These are phyloP conservation scores for Himalopsyche anomala DNA, from an alignment of 2,888 invertebrate species.

Conservation along the genomic window DNA sequence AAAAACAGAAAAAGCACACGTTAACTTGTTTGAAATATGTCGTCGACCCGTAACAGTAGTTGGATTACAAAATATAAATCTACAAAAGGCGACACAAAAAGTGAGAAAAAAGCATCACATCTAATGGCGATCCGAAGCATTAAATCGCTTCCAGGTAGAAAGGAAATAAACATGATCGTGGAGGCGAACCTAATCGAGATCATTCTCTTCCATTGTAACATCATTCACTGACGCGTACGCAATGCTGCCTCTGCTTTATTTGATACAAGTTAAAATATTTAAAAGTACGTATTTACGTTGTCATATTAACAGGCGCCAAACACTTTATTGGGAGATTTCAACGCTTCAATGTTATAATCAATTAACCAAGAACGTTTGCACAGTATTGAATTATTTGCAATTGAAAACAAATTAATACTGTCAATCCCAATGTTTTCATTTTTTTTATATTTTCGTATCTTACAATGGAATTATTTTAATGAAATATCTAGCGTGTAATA, in stretches of 20 bases:
- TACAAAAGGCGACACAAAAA: background rate
- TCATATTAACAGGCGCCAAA: no score
- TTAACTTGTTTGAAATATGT: slow-evolving; percentile 36
- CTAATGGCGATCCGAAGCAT: slow-evolving; percentile 16
- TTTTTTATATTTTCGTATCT: no score
- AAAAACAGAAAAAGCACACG: background rate
- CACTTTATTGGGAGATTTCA: no score
- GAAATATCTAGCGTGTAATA: no score
- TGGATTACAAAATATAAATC: slow-evolving; percentile 35
- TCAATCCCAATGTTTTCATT: no score
- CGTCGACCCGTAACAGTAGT: slow-evolving; percentile 51
- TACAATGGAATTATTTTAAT: no score
- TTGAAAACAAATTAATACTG: no score
- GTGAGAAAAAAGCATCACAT: background rate
- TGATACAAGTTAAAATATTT: no score
- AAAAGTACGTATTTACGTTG: no score
- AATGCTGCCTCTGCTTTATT: background rate
- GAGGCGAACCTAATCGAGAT: slow-evolving; percentile 36
- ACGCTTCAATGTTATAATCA: no score
- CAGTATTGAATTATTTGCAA: no score
- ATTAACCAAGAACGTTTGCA: no score
- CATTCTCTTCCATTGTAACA: slow-evolving; percentile 12
- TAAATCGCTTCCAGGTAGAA: slow-evolving; percentile 40
- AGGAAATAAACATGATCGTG: slow-evolving; percentile 24
- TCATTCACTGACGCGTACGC: slow-evolving; percentile 10